Evolutionary conservation across 2,888 invertebrate species (phyloP).

Genomic region (Diadromus collaris): DNA sequence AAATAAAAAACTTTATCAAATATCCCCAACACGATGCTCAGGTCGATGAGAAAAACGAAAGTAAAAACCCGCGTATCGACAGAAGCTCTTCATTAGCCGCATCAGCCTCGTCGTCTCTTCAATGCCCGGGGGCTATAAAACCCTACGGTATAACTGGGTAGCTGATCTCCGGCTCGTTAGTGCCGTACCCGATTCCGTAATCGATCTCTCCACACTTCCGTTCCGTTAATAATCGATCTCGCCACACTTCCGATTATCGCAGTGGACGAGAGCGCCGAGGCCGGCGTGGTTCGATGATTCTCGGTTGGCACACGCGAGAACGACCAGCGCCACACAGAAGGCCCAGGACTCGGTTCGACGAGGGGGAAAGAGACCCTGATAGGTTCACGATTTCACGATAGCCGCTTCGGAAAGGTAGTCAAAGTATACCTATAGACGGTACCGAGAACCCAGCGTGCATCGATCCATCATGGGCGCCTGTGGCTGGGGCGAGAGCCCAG

Average conservation of each 20-base stretch:
- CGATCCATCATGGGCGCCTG: conserved; percentile 44
- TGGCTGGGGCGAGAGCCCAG: conserved; percentile 15
- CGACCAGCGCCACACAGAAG: conserved; percentile 2
- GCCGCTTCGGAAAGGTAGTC: conserved; percentile 17
- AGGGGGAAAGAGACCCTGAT: conserved; percentile 12
- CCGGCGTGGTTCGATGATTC: not conserved
- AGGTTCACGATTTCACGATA: conserved; percentile 32
- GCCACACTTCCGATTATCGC: conserved; percentile 52
- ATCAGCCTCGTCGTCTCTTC: conserved; percentile 8
- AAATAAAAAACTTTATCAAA: not conserved
- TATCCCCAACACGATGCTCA: not conserved
- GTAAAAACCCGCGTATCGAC: not conserved
- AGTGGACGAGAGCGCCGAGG: not conserved
- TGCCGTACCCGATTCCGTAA: conserved; percentile 50
- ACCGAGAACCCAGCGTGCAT: conserved; percentile 27
- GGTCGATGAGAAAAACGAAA: not conserved
- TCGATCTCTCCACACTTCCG: conserved; percentile 50
- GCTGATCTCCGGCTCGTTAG: conserved; percentile 53
- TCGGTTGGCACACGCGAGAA: conserved; percentile 11
- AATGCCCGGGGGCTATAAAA: not conserved
- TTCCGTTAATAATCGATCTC: conserved; percentile 63
- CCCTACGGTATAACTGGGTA: conserved; percentile 23
- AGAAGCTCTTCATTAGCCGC: not conserved
- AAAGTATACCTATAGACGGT: conserved; percentile 20
- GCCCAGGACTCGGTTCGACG: not conserved